These are phyloP conservation scores for Lethocerus indicus DNA, from an alignment of 1,140 invertebrate species.

Conservation along the genomic window DNA sequence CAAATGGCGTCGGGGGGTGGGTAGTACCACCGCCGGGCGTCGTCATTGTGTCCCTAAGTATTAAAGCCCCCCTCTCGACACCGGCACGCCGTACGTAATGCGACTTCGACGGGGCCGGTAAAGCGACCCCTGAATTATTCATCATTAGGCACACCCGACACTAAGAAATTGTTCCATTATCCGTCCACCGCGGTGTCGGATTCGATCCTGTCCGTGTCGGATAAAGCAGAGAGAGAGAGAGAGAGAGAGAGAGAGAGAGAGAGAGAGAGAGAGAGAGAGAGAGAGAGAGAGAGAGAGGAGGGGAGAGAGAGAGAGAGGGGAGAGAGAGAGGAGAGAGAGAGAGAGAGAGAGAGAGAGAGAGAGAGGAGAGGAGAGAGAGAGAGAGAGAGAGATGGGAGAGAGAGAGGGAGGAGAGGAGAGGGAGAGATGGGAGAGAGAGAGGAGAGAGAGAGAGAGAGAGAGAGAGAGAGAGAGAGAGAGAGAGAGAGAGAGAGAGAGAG, in stretches of 20 bases:
- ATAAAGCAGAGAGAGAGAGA: background rate
- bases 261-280: slow-evolving; percentile 1
- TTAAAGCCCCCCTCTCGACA: no score
- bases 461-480: background rate
- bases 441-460: background rate
- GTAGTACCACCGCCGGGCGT: no score
- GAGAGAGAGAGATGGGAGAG: background rate
- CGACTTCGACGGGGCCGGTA: no score
- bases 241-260: background rate
- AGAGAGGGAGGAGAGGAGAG: background rate
- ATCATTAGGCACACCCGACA: no score
- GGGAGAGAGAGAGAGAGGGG: slow-evolving; percentile 3
- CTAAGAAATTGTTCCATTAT: no score
- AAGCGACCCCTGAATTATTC: no score
- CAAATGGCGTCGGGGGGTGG: no score
- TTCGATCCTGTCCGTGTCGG: no score
- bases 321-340: slow-evolving; percentile 5
- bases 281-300: slow-evolving; percentile 2
- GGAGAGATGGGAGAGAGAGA: no score
- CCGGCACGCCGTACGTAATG: no score
- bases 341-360: slow-evolving; percentile 1
- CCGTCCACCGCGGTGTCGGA: no score
- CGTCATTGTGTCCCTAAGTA: no score
- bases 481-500: slow-evolving; percentile 2
- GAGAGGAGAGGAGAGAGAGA: background rate